A percentile compares a stretch with the other conserved stretches of the same genome.
Conservation (phyloP, 2,797 vertebrate genomes). For the Remorina albescens region DNA sequence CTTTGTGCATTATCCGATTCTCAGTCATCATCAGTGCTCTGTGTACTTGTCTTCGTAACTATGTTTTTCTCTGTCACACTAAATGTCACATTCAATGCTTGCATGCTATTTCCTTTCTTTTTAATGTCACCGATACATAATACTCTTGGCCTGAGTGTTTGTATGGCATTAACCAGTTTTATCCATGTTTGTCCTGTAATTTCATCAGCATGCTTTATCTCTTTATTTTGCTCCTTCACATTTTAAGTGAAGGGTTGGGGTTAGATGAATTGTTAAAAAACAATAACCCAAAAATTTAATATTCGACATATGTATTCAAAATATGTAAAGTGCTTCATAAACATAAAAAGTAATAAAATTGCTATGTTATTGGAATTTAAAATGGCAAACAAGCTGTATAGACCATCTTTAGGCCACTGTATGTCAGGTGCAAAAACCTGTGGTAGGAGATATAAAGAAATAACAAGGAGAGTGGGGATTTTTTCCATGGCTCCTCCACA, state of each 20-base stretch:
- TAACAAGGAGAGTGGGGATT: constrained; percentile 39
- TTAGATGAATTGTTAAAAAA: too few species aligned
- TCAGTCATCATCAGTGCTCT: constrained; percentile 67
- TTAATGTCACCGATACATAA: constrained; percentile 75
- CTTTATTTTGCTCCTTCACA: constrained; percentile 26
- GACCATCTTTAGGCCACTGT: constrained; percentile 16
- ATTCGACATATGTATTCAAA: too few species aligned
- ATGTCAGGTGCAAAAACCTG: constrained; percentile 12
- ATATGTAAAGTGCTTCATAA: constrained; percentile 49
- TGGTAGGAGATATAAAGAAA: constrained; percentile 15
- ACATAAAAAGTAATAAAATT: constrained; percentile 8
- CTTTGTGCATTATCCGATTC: constrained; percentile 78
- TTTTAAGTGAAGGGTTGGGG: constrained; percentile 24
- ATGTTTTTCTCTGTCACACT: constrained; percentile 61
- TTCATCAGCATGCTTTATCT: constrained; percentile 67
- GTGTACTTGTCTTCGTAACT: constrained; percentile 57
- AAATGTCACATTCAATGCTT: constrained; percentile 65
- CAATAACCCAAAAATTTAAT: too few species aligned
- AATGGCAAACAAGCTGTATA: constrained; percentile 13
- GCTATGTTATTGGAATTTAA: constrained; percentile 12
- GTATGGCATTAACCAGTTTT: constrained; percentile 66
- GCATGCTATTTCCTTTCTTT: constrained; percentile 71
- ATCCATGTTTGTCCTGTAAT: constrained; percentile 59
- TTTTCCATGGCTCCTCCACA: background rate
- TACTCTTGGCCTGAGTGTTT: constrained; percentile 72